Evolutionary conservation across 2,888 invertebrate genomes (phyloP).

Genomic region (Dasypolia templi): DNA sequence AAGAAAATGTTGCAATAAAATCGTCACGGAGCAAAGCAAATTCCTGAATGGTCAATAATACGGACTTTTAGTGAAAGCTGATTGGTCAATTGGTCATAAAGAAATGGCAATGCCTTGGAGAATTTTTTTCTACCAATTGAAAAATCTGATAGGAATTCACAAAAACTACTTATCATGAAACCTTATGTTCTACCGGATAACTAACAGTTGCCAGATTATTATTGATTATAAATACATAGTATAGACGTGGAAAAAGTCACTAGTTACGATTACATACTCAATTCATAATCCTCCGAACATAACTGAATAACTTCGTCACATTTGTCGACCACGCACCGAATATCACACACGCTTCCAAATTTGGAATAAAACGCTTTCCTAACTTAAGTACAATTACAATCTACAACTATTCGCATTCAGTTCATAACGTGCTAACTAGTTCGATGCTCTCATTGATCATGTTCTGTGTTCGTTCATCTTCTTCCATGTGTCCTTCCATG

Average conservation of each 20-base stretch:
- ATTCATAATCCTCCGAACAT: conserved; percentile 31
- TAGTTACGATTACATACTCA: conserved; percentile 26
- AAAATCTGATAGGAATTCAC: not conserved
- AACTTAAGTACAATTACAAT: conserved; percentile 22
- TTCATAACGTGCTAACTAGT: conserved; percentile 86
- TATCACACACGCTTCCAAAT: conserved; percentile 65
- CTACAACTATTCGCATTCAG: conserved; percentile 38
- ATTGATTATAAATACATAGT: conserved; percentile 28
- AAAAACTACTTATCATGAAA: conserved; percentile 17
- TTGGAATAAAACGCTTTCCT: conserved; percentile 41
- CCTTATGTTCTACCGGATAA: conserved; percentile 27
- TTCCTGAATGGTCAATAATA: conserved; percentile 32
- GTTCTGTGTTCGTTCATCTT: conserved; percentile 84
- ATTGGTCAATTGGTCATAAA: conserved; percentile 51
- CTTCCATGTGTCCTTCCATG: conserved; percentile 69
- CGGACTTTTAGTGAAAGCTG: conserved; percentile 31
- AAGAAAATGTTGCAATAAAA: conserved; percentile 33
- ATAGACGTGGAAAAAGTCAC: conserved; percentile 19
- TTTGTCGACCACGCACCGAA: conserved; percentile 60
- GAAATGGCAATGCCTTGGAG: conserved; percentile 4
- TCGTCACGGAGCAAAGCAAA: conserved; percentile 7
- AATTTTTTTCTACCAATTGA: conserved; percentile 6
- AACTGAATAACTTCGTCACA: conserved; percentile 46
- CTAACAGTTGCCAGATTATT: conserved; percentile 50
- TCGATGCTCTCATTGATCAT: conserved; percentile 87